These are phyloP conservation scores for Callionymus lyra DNA, from an alignment of 2,113 vertebrate genomes.

Conservation along the genomic window DNA sequence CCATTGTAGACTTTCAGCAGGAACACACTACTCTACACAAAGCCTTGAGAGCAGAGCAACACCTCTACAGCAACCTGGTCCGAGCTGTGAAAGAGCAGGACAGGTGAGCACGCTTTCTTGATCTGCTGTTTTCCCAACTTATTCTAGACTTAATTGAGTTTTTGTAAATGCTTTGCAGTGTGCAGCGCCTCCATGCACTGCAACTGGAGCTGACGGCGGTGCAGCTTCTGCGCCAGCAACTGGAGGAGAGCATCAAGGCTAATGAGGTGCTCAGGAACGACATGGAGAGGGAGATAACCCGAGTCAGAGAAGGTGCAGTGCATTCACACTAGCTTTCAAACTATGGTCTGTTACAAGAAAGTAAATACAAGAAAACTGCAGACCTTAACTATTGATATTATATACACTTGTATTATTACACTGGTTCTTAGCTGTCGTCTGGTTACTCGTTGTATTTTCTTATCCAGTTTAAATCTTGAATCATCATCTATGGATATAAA, in stretches of 20 bases:
- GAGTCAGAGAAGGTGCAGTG: slow-evolving; percentile 73
- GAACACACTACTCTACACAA: slow-evolving; percentile 74
- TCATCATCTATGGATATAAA: no score
- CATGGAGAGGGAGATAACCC: slow-evolving; percentile 76
- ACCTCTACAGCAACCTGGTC: slow-evolving; percentile 78
- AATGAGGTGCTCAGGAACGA: slow-evolving; percentile 74
- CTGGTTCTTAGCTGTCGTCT: no score
- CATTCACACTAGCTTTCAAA: slow-evolving; percentile 25
- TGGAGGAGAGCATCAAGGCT: slow-evolving; percentile 74
- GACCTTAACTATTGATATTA: no score
- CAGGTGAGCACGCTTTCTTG: slow-evolving; percentile 62
- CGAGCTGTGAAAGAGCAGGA: slow-evolving; percentile 79
- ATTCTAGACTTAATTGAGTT: neutral
- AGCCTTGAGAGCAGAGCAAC: slow-evolving; percentile 77
- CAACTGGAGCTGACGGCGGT: slow-evolving; percentile 76
- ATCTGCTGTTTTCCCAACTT: neutral
- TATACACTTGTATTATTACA: no score
- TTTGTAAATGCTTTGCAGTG: slow-evolving; percentile 36
- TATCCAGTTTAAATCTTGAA: no score
- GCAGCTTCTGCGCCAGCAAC: slow-evolving; percentile 74
- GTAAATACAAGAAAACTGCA: no score
- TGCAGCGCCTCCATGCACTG: slow-evolving; percentile 66
- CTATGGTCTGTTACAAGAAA: slow-evolving; percentile 1
- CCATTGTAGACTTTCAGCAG: slow-evolving; percentile 48
- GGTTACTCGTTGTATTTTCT: no score